Percentiles rank a stretch among this genome's conserved stretches.
phyloP scores from a whole-genome alignment of 2,888 invertebrate genomes.

The Ochropleura plecta region DNA sequence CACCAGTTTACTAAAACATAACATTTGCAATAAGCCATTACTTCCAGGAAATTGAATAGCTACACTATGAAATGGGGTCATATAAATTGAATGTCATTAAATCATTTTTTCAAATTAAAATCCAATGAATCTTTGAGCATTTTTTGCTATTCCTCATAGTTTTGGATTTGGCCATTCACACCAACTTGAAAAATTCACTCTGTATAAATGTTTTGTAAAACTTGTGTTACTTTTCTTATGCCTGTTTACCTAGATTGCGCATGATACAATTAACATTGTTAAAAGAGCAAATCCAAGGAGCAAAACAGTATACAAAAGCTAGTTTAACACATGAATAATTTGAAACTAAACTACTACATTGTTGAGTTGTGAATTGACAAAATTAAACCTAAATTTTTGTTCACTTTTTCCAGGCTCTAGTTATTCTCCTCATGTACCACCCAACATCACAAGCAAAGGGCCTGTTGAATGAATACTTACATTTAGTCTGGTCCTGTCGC shows the following conservation, averaged over 20 bases:
- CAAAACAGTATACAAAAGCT: neutral
- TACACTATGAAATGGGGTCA: too few species aligned
- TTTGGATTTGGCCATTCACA: too few species aligned
- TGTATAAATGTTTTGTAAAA: too few species aligned
- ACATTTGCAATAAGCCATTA: too few species aligned
- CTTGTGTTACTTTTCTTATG: neutral
- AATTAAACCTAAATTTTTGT: neutral
- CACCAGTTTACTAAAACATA: too few species aligned
- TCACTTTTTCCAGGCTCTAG: constrained; percentile 77
- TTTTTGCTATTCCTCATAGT: too few species aligned
- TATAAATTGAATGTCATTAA: too few species aligned
- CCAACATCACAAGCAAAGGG: constrained; percentile 79
- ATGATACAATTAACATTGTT: neutral
- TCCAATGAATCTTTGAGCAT: too few species aligned
- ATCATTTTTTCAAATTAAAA: too few species aligned
- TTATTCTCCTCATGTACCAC: constrained; percentile 84
- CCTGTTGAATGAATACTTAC: constrained; percentile 80
- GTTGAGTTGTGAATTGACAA: neutral
- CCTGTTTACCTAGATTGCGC: neutral
- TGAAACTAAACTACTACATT: neutral
- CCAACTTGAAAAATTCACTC: too few species aligned
- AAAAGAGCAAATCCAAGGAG: neutral
- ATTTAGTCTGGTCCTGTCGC: constrained; percentile 83
- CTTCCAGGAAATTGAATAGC: too few species aligned
- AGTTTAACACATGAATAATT: neutral